phyloP scores from a whole-genome alignment of 1,140 invertebrate species.

The Macrobrachium rosenbergii region DNA sequence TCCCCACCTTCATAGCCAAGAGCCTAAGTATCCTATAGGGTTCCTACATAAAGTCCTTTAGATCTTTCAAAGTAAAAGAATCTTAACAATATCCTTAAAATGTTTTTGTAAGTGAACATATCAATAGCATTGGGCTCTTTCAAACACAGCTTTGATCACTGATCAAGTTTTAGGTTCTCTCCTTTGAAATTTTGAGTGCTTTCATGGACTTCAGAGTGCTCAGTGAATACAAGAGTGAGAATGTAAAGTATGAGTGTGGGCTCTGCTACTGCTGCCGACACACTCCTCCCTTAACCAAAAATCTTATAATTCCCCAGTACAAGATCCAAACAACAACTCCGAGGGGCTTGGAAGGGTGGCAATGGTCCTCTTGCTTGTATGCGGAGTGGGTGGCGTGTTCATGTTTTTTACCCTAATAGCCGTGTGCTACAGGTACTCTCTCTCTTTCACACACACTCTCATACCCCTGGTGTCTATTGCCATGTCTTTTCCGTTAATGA shows the following conservation, averaged over 20 bases:
- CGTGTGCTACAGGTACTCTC: constrained; percentile 93
- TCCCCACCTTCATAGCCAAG: no score
- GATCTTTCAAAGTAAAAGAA: constrained; percentile 5
- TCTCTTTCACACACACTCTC: not conserved
- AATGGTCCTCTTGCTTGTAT: constrained; percentile 92
- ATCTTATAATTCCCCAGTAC: constrained; percentile 70
- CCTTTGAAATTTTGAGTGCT: no score
- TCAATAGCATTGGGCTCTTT: no score
- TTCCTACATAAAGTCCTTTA: constrained; percentile 8
- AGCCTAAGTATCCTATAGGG: not conserved
- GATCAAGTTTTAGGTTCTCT: no score
- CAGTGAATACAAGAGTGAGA: not conserved
- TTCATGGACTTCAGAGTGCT: not conserved
- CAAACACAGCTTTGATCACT: no score
- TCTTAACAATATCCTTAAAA: not conserved
- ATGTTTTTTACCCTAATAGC: constrained; percentile 94
- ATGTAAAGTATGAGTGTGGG: constrained; percentile 21
- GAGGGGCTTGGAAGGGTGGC: constrained; percentile 88
- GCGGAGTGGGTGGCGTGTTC: constrained; percentile 92
- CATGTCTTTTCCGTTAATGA: constrained; percentile 44
- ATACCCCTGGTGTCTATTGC: constrained; percentile 31
- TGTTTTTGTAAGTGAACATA: not conserved
- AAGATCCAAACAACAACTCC: constrained; percentile 76
- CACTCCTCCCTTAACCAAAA: constrained; percentile 64
- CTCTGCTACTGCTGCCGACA: constrained; percentile 5